phyloP scores from a whole-genome alignment of 1,140 invertebrate genomes.

The Brachystomella parvula region DNA sequence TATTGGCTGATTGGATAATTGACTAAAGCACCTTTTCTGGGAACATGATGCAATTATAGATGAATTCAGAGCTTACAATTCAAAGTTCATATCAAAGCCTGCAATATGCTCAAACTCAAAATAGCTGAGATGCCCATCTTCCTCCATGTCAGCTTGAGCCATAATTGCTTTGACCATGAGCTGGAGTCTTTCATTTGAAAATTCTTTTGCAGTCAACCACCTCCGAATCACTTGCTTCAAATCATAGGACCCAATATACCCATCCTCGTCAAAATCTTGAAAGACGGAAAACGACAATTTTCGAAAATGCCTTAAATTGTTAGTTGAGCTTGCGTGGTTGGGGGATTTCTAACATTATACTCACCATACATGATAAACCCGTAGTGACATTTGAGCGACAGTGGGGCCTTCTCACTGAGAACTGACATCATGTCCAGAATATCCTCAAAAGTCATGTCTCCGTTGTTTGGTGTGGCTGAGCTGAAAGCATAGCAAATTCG shows the following conservation, averaged over 20 bases:
- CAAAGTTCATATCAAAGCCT: neutral
- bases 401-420: neutral
- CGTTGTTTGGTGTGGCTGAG: neutral
- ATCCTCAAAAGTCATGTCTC: neutral
- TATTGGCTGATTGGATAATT: neutral
- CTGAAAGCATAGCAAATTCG: neutral
- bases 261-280: neutral
- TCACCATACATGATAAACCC: neutral
- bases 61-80: neutral
- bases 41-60: neutral
- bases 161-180: neutral
- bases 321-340: too few species aligned
- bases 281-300: too few species aligned
- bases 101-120: neutral
- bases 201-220: neutral
- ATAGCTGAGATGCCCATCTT: neutral
- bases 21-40: neutral
- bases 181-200: neutral
- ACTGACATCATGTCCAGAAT: neutral
- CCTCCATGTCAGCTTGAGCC: neutral
- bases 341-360: too few species aligned
- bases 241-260: neutral
- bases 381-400: neutral
- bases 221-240: neutral
- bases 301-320: too few species aligned